These are phyloP conservation scores for Drosophila pandora DNA, from an alignment of 1,140 invertebrate genomes.

Conservation along the genomic window DNA sequence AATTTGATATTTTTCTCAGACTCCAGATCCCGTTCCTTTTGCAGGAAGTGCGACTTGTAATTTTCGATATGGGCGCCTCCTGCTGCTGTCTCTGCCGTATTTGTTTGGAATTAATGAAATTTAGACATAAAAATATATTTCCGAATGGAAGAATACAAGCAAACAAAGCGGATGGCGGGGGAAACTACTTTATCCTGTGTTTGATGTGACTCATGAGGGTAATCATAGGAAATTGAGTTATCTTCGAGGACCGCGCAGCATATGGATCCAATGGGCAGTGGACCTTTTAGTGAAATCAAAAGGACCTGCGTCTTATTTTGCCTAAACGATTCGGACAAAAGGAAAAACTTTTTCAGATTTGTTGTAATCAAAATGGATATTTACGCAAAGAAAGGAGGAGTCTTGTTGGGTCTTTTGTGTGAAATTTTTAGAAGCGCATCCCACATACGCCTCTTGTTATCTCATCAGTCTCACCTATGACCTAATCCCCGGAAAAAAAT, in stretches of 20 bases:
- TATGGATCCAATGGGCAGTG: constrained; percentile 30
- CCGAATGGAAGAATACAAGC: constrained; percentile 50
- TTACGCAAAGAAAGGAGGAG: neutral
- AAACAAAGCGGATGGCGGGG: constrained; percentile 33
- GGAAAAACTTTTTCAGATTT: constrained; percentile 31
- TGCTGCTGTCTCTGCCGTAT: constrained; percentile 23
- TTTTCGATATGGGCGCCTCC: constrained; percentile 68
- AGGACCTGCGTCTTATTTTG: constrained; percentile 42
- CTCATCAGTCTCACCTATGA: constrained; percentile 50
- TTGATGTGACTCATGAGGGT: constrained; percentile 69
- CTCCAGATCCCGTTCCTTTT: constrained; percentile 17
- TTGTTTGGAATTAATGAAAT: constrained; percentile 82
- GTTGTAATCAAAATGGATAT: constrained; percentile 13
- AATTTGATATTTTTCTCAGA: constrained; percentile 68
- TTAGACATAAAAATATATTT: constrained; percentile 71
- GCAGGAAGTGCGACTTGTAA: constrained; percentile 63
- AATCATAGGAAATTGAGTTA: constrained; percentile 77
- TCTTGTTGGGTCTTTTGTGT: constrained; percentile 2
- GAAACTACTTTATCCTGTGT: constrained; percentile 21
- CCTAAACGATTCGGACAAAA: constrained; percentile 18
- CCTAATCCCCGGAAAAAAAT: constrained; percentile 57
- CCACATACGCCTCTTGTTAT: constrained; percentile 40
- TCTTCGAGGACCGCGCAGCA: constrained; percentile 63
- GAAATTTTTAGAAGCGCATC: constrained; percentile 22
- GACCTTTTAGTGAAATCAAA: constrained; percentile 38